A percentile compares a stretch with the other conserved stretches of the same genome.
Conservation (phyloP, 92 coral and sea anemone genomes). For the Isaurus tuberculatus region DNA sequence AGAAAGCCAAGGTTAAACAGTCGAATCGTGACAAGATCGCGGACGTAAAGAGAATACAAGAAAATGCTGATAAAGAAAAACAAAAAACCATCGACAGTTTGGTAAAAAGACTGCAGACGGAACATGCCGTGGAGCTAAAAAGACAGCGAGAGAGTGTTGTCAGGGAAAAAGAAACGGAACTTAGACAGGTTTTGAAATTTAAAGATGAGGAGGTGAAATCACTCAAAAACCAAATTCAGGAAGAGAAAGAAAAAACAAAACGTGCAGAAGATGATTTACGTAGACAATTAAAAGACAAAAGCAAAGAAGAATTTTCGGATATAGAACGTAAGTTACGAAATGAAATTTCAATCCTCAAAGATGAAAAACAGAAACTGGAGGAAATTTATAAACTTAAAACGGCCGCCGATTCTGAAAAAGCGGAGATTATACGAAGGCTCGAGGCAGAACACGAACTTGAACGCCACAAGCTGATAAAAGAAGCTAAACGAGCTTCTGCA, state of each 20-base stretch:
- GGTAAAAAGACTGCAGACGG: conserved; percentile 79
- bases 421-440: conserved; percentile 87
- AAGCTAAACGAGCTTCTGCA: conserved; percentile 89
- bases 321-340: conserved; percentile 73
- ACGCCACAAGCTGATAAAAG: conserved; percentile 75
- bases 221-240: conserved; percentile 81
- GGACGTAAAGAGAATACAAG: conserved; percentile 90
- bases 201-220: conserved; percentile 96
- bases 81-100: conserved; percentile 88
- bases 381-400: conserved; percentile 81
- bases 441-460: conserved; percentile 92
- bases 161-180: conserved; percentile 89
- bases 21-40: conserved; percentile 91
- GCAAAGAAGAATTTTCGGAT: conserved; percentile 68
- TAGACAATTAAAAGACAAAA: conserved; percentile 71
- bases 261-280: conserved; percentile 86
- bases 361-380: conserved; percentile 86
- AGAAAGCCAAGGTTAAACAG: conserved; percentile 86
- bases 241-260: conserved; percentile 82
- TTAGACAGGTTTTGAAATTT: conserved; percentile 85
- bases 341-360: conserved; percentile 75
- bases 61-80: conserved; percentile 84
- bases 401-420: conserved; percentile 93
- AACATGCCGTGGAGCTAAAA: conserved; percentile 85
- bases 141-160: conserved; percentile 71